These are phyloP conservation scores for Ganaspis sp. DNA, from an alignment of 1,140 invertebrate species.

Conservation along the genomic window DNA sequence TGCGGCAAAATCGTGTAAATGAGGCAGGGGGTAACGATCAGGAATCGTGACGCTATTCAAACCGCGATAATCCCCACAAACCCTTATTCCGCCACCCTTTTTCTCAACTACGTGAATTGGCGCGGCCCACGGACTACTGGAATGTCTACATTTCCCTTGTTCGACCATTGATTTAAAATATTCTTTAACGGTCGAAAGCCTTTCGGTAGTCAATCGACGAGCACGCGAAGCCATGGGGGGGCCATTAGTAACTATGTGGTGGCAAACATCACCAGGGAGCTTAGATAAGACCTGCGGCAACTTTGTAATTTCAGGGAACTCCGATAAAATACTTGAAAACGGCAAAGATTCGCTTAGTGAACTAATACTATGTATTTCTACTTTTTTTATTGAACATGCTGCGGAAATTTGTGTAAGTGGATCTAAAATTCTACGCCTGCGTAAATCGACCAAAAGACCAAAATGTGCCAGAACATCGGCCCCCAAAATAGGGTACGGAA, in stretches of 20 bases:
- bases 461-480: slow-evolving; percentile 57
- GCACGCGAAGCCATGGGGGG: neutral
- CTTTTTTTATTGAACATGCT: neutral
- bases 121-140: neutral
- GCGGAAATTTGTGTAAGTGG: slow-evolving; percentile 35
- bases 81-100: neutral
- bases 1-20: slow-evolving; percentile 61
- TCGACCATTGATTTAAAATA: neutral
- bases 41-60: slow-evolving; percentile 66
- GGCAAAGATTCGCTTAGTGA: neutral
- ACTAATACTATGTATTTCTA: neutral
- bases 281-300: slow-evolving; percentile 30
- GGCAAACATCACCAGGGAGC: neutral
- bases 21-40: slow-evolving; percentile 64
- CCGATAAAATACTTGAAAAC: slow-evolving; percentile 3
- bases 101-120: neutral
- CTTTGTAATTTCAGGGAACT: neutral
- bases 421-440: slow-evolving; percentile 54
- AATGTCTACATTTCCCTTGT: neutral
- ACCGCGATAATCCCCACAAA: slow-evolving; percentile 67
- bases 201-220: neutral
- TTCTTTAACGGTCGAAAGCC: neutral
- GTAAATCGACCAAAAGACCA: slow-evolving; percentile 61
- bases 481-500: too few relatives aligned
- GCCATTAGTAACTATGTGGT: neutral